Percentiles rank a stretch among this genome's conserved stretches.
Conservation (phyloP, 2,797 vertebrate genomes). For the Hyperoplus lanceolatus region DNA sequence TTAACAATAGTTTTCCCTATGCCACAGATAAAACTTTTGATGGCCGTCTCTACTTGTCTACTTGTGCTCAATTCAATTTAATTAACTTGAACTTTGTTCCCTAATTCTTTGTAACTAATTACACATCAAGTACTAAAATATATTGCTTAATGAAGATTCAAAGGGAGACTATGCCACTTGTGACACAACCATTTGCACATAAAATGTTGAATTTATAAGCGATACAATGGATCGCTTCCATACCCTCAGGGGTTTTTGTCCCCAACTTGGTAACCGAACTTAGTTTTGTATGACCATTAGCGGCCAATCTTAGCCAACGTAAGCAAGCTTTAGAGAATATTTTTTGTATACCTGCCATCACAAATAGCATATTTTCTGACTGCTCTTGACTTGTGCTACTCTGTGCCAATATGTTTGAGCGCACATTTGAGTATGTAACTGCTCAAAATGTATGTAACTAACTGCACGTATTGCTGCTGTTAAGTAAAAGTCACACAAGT, state of each 20-base stretch:
- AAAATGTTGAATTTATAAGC: not conserved
- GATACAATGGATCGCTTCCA: not conserved
- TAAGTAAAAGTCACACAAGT: constrained; percentile 6
- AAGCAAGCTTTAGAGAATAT: constrained; percentile 1
- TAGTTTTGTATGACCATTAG: not conserved
- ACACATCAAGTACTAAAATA: not conserved
- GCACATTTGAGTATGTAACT: not conserved
- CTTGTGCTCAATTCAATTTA: not conserved
- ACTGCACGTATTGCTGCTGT: not conserved
- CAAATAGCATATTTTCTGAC: not conserved
- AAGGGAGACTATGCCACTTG: not conserved
- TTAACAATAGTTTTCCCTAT: not conserved
- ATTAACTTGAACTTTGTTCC: not conserved
- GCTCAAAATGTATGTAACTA: too few species aligned
- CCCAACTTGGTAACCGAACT: not conserved
- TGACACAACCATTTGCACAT: not conserved
- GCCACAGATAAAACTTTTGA: constrained; percentile 3
- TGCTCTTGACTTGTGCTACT: not conserved
- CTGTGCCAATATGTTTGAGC: not conserved
- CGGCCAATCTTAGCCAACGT: constrained; percentile 1
- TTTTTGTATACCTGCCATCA: not conserved
- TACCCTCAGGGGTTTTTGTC: too few species aligned
- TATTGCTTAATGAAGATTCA: not conserved
- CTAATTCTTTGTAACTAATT: not conserved
- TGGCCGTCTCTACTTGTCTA: not conserved